Evolutionary conservation across 2,797 vertebrate species (phyloP), one percentile per base, ranked within the genome.

Genomic region (Pogonophryne albipinna): DNA sequence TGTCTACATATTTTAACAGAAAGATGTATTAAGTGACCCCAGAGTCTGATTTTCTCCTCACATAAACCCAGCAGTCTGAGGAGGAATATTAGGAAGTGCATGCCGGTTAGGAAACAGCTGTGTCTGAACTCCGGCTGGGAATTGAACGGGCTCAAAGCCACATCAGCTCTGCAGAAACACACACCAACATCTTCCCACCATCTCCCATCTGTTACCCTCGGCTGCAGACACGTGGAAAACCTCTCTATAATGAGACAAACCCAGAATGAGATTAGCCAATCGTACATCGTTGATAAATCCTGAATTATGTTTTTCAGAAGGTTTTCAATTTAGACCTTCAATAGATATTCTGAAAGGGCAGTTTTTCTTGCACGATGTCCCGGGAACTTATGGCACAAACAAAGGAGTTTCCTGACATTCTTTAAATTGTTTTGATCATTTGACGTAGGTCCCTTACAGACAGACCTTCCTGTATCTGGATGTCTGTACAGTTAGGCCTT

Each of bases 41-140:
- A 15, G 57, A 41, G 59, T 69, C 45, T n/a, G n/a, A 6, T 10
- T 47, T 20, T 58, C 42, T 66, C 65, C 20, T 14, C 10, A 2
- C 12, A 10, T 16, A n/a, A n/a, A 34, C 16, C 5, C 17, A 27
- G 44, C 60, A 46, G 49, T 46, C 9, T 61, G 62, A 55, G 45
- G 9, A 41, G 4, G 42, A 38, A 69, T 70, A 50, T 65, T 64
- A 64, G 66, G 75, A 75, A 67, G 68, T 19, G 9, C 47, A 47
- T 42, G 52, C 68, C 44, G 51, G 42, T 17, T 50, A 3, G 42
- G 69, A 82, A 71, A 63, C 85, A 89, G 87, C 84, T 87, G 85
- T 68, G 66, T 64, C 53, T 4, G 14, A 72, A 46, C 19, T 1
- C 16, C 63, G 72, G 66, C 78, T n/a, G 58, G n/a, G 58, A 50